Conservation (phyloP, 2,113 vertebrate species). For the Phainopepla nitens region DNA sequence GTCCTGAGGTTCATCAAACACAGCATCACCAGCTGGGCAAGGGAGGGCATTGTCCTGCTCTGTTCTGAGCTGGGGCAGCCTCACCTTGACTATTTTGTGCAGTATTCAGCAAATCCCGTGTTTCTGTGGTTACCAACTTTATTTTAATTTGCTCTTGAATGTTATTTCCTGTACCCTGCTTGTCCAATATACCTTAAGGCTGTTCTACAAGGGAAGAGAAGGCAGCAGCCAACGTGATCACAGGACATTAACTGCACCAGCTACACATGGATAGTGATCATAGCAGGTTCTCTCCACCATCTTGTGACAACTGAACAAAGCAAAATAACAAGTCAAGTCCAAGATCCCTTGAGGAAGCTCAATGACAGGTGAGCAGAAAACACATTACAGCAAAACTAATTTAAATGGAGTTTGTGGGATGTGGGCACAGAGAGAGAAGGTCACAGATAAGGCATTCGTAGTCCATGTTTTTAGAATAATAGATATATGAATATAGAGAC, state of each 20-base stretch:
- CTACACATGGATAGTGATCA: fast-evolving
- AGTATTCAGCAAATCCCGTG: not conserved
- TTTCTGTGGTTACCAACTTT: not conserved
- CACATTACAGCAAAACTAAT: not conserved
- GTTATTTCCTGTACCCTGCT: not conserved
- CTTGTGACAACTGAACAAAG: not conserved
- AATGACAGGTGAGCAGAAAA: not conserved
- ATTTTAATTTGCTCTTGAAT: not conserved
- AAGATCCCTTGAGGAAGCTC: not conserved
- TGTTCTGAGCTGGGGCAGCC: fast-evolving
- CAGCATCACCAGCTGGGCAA: fast-evolving
- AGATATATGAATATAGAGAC: not conserved
- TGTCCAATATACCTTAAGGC: not conserved
- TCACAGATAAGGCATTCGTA: not conserved
- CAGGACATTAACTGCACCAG: not conserved
- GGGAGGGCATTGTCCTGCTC: fast-evolving
- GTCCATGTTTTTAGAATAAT: not conserved
- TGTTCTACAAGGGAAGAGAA: not conserved
- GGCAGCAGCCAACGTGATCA: not conserved
- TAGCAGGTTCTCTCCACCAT: not conserved
- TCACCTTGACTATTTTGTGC: not conserved
- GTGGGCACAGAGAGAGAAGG: not conserved
- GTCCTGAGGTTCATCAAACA: fast-evolving
- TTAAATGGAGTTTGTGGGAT: not conserved
- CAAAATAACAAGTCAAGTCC: not conserved